Evolutionary conservation across 2,888 invertebrate species (phyloP).

Genomic region (Sinodicranocentrus sp.): DNA sequence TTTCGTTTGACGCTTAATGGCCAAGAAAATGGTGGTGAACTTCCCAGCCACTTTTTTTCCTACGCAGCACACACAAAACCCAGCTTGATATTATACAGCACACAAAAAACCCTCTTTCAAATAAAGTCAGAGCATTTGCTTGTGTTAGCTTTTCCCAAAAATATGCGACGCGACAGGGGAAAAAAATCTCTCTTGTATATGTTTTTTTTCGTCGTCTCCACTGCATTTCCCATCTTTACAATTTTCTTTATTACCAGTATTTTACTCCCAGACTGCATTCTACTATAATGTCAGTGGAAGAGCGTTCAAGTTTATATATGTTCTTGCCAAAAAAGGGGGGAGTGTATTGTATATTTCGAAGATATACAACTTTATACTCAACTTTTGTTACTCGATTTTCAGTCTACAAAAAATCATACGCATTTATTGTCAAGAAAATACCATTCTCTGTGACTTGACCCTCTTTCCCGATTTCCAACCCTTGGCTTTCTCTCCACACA

Average conservation of each 20-base stretch:
- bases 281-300: neutral
- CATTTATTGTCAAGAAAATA: neutral
- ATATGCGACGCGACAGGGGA: slow-evolving; percentile 22
- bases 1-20: slow-evolving; percentile 76
- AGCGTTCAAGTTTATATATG: slow-evolving; percentile 47
- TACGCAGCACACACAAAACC: neutral
- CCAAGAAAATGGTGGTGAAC: slow-evolving; percentile 76
- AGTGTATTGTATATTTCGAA: neutral
- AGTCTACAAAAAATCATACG: no score
- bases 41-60: slow-evolving; percentile 66
- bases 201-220: neutral
- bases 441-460: slow-evolving; percentile 49
- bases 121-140: no score
- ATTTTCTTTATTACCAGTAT: slow-evolving; percentile 1
- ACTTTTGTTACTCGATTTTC: no score
- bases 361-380: neutral
- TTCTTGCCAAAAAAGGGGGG: neutral
- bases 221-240: slow-evolving; percentile 5
- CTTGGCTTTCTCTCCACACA: slow-evolving; percentile 10
- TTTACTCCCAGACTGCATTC: no score
- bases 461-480: slow-evolving; percentile 56
- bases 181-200: slow-evolving; percentile 15
- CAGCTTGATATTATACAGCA: slow-evolving; percentile 14
- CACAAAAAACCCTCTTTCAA: slow-evolving; percentile 30
- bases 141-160: no score